These are phyloP conservation scores for Hippotragus niger DNA, from an alignment of 2,113 vertebrate species.

Conservation along the genomic window DNA sequence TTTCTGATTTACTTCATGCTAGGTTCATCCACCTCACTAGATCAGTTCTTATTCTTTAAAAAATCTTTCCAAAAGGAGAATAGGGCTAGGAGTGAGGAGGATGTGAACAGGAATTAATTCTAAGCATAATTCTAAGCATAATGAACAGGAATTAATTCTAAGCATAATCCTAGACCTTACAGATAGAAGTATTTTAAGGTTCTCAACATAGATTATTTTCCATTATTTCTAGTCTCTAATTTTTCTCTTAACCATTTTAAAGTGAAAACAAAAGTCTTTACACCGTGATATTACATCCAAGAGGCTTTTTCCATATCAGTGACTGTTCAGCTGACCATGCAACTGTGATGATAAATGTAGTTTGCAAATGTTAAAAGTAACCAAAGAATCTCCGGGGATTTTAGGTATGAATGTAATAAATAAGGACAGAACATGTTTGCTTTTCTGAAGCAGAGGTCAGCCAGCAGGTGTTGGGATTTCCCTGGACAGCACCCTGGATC, in stretches of 20 bases:
- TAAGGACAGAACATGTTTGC: neutral
- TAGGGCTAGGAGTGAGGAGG: neutral
- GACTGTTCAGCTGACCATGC: neutral
- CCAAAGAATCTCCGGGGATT: neutral
- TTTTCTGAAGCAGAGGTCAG: neutral
- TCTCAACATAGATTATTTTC: neutral
- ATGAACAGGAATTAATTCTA: neutral
- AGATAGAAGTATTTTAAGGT: neutral
- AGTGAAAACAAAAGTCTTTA: neutral
- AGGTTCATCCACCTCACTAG: neutral
- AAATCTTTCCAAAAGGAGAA: constrained; percentile 31
- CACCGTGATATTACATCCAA: neutral
- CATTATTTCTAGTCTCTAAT: neutral
- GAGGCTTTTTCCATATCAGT: neutral
- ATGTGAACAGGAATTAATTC: neutral
- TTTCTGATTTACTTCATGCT: neutral
- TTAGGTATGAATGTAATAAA: neutral
- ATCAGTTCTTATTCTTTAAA: constrained; percentile 16
- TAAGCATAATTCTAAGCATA: neutral
- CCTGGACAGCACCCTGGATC: neutral
- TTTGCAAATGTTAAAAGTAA: neutral
- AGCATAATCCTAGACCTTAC: neutral
- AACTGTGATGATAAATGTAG: neutral
- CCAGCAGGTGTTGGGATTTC: rapidly evolving
- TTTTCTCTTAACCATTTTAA: constrained; percentile 12